A percentile compares a stretch with the other conserved stretches of the same genome.
phyloP scores from a whole-genome alignment of 2,797 vertebrate genomes.

The Anabas testudineus region DNA sequence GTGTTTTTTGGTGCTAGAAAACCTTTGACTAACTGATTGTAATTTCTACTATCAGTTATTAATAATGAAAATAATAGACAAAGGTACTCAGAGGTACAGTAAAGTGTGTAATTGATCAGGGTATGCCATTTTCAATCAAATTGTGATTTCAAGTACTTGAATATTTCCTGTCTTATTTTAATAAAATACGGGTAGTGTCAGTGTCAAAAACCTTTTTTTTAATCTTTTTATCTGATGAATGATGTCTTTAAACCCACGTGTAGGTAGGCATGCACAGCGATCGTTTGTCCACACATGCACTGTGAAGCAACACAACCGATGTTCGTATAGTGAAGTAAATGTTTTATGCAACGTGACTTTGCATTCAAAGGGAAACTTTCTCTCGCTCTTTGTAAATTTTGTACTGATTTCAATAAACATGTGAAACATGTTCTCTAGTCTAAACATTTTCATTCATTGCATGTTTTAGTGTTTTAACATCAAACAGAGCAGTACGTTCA shows the following conservation, averaged over 20 bases:
- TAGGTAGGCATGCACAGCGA: too few species aligned
- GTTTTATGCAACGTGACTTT: too few species aligned
- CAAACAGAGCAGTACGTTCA: too few species aligned
- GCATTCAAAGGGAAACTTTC: too few species aligned
- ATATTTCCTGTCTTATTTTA: neutral
- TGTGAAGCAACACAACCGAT: too few species aligned
- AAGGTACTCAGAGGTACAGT: too few species aligned
- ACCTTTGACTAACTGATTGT: neutral
- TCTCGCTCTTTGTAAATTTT: slow-evolving; percentile 19
- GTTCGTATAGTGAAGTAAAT: too few species aligned
- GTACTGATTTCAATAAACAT: slow-evolving; percentile 48
- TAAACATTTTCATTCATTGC: neutral
- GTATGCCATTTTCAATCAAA: neutral
- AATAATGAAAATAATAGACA: too few species aligned
- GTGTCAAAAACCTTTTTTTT: neutral
- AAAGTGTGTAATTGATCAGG: neutral
- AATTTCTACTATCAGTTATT: too few species aligned
- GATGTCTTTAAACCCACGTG: too few species aligned
- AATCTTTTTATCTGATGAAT: too few species aligned
- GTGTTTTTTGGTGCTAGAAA: neutral
- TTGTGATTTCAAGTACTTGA: slow-evolving; percentile 1
- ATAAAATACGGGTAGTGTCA: slow-evolving; percentile 11
- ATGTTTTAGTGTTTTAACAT: neutral
- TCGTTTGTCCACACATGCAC: too few species aligned
- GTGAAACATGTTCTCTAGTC: neutral